These are phyloP conservation scores for Hypomesus transpacificus DNA, from an alignment of 2,113 vertebrate species.

Conservation along the genomic window DNA sequence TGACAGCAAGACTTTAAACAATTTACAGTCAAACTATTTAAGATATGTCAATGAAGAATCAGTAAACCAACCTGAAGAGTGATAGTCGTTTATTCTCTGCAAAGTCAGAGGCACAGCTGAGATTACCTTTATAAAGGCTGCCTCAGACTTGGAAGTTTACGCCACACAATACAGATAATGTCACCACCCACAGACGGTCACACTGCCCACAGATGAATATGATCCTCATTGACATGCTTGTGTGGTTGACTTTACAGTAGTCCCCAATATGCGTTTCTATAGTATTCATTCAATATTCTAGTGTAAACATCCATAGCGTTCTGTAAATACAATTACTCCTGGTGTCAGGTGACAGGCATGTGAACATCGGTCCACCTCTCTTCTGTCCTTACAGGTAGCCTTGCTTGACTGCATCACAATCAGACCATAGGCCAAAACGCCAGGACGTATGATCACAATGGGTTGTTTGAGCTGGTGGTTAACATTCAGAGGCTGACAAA, in stretches of 20 bases:
- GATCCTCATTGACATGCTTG: constrained; percentile 10
- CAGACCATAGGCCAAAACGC: not conserved
- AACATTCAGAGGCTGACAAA: not conserved
- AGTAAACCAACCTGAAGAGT: too few relatives aligned
- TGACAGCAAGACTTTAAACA: too few relatives aligned
- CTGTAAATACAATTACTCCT: not conserved
- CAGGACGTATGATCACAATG: not conserved
- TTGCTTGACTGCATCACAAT: constrained; percentile 19
- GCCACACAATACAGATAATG: not conserved
- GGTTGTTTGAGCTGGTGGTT: not conserved
- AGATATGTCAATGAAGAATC: too few relatives aligned
- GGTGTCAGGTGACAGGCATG: constrained; percentile 13
- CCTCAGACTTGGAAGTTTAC: not conserved
- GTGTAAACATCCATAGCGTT: constrained; percentile 43
- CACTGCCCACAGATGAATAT: not conserved
- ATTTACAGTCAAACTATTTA: too few relatives aligned
- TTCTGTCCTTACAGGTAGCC: constrained; percentile 9
- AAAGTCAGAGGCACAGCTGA: not conserved
- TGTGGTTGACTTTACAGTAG: constrained; percentile 26
- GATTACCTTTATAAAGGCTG: constrained; percentile 42
- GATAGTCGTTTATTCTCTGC: too few relatives aligned
- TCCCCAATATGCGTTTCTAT: not conserved
- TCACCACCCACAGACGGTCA: not conserved
- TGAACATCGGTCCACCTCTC: not conserved
- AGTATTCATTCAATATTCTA: constrained; percentile 1